phyloP scores from a whole-genome alignment of 1,140 invertebrate genomes.

The Eumeta japonica region DNA sequence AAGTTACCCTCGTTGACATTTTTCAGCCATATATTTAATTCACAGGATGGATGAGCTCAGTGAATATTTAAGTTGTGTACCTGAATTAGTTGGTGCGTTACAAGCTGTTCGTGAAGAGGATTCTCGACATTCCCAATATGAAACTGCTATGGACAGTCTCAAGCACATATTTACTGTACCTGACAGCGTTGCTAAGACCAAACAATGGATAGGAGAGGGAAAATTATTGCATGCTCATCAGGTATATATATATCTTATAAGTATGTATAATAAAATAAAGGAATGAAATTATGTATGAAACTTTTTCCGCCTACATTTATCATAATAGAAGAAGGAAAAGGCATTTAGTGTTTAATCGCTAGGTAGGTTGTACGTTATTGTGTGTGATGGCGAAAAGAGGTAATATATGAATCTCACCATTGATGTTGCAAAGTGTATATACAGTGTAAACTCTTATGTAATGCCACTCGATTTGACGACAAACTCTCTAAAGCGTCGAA shows the following conservation, averaged over 20 bases:
- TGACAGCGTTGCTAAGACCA: constrained; percentile 92
- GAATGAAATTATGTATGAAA: background rate
- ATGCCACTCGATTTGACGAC: no score
- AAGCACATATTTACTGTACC: constrained; percentile 98
- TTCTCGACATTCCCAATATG: constrained; percentile 90
- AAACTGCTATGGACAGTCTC: constrained; percentile 95
- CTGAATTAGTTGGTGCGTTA: constrained; percentile 71
- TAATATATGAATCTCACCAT: no score
- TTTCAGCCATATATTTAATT: constrained; percentile 5
- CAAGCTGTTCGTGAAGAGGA: constrained; percentile 89
- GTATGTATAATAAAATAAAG: background rate
- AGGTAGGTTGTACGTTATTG: no score
- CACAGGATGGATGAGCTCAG: constrained; percentile 50
- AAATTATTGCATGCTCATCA: constrained; percentile 94
- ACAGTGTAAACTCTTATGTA: no score
- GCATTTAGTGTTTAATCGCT: no score
- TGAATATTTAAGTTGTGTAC: constrained; percentile 40
- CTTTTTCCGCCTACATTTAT: no score
- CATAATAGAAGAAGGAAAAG: no score
- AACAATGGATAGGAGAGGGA: constrained; percentile 91
- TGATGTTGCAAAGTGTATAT: no score
- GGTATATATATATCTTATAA: constrained; percentile 47
- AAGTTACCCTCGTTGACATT: constrained; percentile 6
- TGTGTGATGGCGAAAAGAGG: no score
- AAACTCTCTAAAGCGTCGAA: no score